A percentile compares a stretch with the other conserved stretches of the same genome.
Evolutionary conservation across 2,797 vertebrate genomes (phyloP).

Genomic region (Acipenser transmontanus): DNA sequence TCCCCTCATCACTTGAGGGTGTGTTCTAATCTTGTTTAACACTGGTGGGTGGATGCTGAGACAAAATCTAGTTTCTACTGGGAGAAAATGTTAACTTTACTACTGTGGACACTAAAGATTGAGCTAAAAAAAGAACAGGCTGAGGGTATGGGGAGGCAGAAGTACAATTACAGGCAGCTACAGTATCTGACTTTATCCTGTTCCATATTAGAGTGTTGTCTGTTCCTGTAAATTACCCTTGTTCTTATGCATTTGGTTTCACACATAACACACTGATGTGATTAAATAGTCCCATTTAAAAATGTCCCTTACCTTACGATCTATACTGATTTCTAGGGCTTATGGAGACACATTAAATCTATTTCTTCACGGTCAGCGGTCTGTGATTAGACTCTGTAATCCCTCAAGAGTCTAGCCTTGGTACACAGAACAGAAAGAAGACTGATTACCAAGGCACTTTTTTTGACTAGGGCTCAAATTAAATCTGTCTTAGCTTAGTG

Average conservation of each 20-base stretch:
- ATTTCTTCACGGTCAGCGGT: conserved; percentile 15
- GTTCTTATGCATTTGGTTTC: not conserved
- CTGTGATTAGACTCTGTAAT: conserved; percentile 19
- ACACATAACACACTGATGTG: not conserved
- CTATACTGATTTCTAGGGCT: not conserved
- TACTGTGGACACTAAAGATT: not conserved
- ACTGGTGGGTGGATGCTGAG: conserved; percentile 6
- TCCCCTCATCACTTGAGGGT: conserved; percentile 31
- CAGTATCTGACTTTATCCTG: no score
- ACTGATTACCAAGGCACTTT: conserved; percentile 64
- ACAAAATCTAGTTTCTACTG: conserved; percentile 4
- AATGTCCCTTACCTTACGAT: not conserved
- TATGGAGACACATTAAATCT: conserved; percentile 10
- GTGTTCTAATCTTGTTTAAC: conserved; percentile 23
- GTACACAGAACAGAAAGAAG: conserved; percentile 48
- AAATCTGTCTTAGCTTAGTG: conserved; percentile 63
- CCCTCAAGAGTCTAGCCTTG: conserved; percentile 21
- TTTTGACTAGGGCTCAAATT: conserved; percentile 62
- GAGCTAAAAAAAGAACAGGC: not conserved
- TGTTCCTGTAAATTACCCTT: not conserved
- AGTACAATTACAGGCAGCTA: no score
- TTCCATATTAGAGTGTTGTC: not conserved
- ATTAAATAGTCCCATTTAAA: not conserved
- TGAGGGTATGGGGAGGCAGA: no score
- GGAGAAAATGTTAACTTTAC: not conserved